These are phyloP conservation scores for Nesospiza acunhae DNA, from an alignment of 2,113 vertebrate species.

Conservation along the genomic window DNA sequence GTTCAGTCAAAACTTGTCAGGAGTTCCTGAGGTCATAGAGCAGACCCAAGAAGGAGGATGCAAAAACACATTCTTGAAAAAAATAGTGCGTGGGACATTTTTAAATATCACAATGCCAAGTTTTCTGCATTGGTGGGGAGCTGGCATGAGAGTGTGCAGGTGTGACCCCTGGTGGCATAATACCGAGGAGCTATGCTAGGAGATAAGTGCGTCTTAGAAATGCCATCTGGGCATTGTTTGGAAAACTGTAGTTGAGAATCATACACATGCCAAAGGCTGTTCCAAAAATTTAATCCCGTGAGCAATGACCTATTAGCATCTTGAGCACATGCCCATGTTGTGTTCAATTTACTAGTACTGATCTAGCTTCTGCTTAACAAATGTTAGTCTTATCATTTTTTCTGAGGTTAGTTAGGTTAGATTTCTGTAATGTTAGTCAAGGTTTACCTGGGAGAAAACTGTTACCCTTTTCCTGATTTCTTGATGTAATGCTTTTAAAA, in stretches of 20 bases:
- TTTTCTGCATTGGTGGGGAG: not conserved
- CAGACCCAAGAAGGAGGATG: not conserved
- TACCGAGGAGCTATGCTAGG: not conserved
- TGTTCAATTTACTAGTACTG: not conserved
- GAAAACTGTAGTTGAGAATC: not conserved
- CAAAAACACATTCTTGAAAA: not conserved
- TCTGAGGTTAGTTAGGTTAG: not conserved
- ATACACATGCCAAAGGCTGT: not conserved
- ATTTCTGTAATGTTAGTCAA: not conserved
- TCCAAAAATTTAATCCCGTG: not conserved
- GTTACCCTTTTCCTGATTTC: not conserved
- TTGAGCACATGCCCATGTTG: not conserved
- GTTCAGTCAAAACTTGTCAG: not conserved
- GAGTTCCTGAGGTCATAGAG: not conserved
- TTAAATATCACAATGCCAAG: not conserved
- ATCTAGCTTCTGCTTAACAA: not conserved
- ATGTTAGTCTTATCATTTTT: not conserved
- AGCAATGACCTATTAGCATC: not conserved
- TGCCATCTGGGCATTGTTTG: not conserved
- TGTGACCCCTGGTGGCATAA: not conserved
- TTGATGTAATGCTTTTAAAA: not conserved
- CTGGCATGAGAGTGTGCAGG: not conserved
- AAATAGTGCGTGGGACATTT: not conserved
- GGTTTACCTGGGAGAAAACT: not conserved
- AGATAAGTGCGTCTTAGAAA: not conserved